Evolutionary conservation across 1,140 invertebrate genomes (phyloP).

Genomic region (Sarcophaga peregrina): DNA sequence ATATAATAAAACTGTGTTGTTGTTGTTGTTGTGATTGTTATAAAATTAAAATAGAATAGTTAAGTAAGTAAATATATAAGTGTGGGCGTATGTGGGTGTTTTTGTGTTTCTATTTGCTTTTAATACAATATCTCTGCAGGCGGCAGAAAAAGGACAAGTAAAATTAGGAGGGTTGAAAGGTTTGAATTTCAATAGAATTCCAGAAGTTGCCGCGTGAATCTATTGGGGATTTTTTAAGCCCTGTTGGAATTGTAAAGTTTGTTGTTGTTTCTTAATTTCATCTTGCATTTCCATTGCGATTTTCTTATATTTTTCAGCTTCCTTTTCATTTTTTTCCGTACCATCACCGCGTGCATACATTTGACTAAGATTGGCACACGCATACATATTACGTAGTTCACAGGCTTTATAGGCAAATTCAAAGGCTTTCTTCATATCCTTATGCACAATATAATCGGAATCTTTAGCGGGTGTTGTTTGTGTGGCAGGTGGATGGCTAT

Average conservation of each 20-base stretch:
- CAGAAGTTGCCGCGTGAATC: neutral
- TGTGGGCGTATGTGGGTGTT: too few relatives aligned
- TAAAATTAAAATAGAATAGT: too few relatives aligned
- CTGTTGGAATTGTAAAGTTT: slow-evolving; percentile 75
- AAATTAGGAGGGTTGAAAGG: too few relatives aligned
- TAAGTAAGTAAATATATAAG: too few relatives aligned
- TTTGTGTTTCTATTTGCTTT: too few relatives aligned
- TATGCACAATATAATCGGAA: slow-evolving; percentile 71
- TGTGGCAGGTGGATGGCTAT: slow-evolving; percentile 55
- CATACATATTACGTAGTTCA: slow-evolving; percentile 82
- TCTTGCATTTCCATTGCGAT: slow-evolving; percentile 77
- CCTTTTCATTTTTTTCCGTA: slow-evolving; percentile 75
- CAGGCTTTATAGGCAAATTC: slow-evolving; percentile 80
- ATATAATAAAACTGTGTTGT: too few relatives aligned
- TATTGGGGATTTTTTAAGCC: slow-evolving; percentile 62
- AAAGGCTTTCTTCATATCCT: slow-evolving; percentile 82
- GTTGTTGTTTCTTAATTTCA: slow-evolving; percentile 71
- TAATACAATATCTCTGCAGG: too few relatives aligned
- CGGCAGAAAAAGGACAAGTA: too few relatives aligned
- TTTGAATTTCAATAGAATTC: neutral
- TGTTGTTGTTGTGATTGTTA: too few relatives aligned
- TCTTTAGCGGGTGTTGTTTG: slow-evolving; percentile 51
- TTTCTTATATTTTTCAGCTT: slow-evolving; percentile 79
- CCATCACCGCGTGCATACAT: slow-evolving; percentile 78
- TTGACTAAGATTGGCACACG: slow-evolving; percentile 86